A percentile compares a stretch with the other conserved stretches of the same genome.
phyloP scores from a whole-genome alignment of 1,140 invertebrate genomes.

The Orchesella cincta region DNA sequence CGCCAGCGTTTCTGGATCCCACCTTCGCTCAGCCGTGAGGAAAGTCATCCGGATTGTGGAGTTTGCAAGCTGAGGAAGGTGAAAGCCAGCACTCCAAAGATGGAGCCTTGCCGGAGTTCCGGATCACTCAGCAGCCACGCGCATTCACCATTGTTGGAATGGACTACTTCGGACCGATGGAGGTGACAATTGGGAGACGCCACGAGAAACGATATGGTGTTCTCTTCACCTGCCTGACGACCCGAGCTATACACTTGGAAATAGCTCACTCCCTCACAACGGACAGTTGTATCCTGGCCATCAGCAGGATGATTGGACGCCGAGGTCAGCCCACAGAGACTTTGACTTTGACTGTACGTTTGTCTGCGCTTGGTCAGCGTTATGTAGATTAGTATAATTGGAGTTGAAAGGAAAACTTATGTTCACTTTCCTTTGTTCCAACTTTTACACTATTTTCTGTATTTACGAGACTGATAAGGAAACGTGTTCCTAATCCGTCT shows the following conservation, averaged over 20 bases:
- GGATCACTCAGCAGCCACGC: no score
- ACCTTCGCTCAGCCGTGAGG: neutral
- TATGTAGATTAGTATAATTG: no score
- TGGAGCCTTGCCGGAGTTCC: no score
- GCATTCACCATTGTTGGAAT: no score
- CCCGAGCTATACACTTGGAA: conserved; percentile 48
- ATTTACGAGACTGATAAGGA: no score
- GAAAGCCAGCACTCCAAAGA: conserved; percentile 10
- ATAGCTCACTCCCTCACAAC: conserved; percentile 47
- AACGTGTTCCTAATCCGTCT: no score
- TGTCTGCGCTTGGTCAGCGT: no score
- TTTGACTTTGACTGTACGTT: no score
- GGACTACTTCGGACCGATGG: conserved; percentile 51
- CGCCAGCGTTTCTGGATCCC: neutral
- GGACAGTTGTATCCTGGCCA: conserved; percentile 49
- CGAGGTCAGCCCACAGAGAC: conserved; percentile 50
- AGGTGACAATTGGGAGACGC: conserved; percentile 41
- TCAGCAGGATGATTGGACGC: conserved; percentile 52
- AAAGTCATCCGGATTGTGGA: conserved; percentile 36
- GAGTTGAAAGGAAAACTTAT: no score
- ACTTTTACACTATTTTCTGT: no score
- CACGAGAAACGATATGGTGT: conserved; percentile 28
- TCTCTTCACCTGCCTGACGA: conserved; percentile 42
- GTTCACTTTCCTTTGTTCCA: no score
- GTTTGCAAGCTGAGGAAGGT: conserved; percentile 25